phyloP scores from a whole-genome alignment of 2,113 vertebrate genomes.

The Craseonycteris thonglongyai region DNA sequence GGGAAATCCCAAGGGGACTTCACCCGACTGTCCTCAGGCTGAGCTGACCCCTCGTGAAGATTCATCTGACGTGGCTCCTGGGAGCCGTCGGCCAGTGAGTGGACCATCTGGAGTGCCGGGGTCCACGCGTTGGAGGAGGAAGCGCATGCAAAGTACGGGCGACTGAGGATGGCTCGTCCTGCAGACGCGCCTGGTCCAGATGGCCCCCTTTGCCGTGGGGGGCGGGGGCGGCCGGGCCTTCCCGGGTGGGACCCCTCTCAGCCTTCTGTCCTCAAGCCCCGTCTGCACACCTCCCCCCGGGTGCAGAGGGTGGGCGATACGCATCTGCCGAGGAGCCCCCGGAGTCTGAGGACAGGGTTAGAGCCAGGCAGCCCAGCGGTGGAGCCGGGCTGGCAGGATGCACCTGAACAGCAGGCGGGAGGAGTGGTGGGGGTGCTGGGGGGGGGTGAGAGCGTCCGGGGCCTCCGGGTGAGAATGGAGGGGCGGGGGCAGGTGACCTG shows the following conservation, averaged over 20 bases:
- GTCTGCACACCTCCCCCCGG: accelerated
- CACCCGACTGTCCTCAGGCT: background rate
- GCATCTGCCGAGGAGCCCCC: too few species aligned
- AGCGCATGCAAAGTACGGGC: background rate
- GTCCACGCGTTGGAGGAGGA: background rate
- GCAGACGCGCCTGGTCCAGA: background rate
- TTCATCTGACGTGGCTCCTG: background rate
- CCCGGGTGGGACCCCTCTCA: background rate
- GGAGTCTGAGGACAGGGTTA: too few species aligned
- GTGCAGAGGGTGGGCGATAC: background rate
- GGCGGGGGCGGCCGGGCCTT: background rate
- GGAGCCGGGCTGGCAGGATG: background rate
- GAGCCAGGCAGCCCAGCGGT: background rate
- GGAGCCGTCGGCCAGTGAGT: background rate
- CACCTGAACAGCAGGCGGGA: accelerated
- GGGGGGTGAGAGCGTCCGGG: background rate
- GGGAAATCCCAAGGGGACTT: background rate
- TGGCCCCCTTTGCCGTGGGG: background rate
- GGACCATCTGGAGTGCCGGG: conserved; percentile 39
- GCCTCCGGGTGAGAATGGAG: background rate
- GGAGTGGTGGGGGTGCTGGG: background rate
- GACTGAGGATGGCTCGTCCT: background rate
- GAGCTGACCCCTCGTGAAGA: conserved; percentile 27
- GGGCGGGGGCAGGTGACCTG: too few species aligned
- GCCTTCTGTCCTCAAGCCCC: background rate